Base-by-base conservation (phyloP, 2,888 invertebrate species). In the Elysia crispata region DNA sequence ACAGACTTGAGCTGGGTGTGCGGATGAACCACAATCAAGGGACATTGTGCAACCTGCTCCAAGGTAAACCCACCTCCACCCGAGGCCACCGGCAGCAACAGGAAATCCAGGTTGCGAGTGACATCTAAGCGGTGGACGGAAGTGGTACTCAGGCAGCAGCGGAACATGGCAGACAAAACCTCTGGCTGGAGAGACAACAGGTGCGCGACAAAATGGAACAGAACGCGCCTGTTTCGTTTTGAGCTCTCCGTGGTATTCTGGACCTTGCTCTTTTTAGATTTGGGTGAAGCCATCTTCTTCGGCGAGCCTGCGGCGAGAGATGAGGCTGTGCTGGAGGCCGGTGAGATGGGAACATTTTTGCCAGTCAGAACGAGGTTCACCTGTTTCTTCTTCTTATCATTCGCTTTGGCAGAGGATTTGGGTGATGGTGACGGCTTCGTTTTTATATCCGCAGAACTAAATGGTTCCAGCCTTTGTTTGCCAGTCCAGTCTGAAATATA, bases 1-100 rank as follows among this genome's bases (percentile, higher is more conserved):
- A 78, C 66, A 0, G 49, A 64, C 50, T 50, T 33, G 15, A 78
- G 78, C 6, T 41, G 20, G 0, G 6, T 13, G 30, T 41, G 50
- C 1, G 72, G 54, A 23, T 78, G 62, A 0, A 33, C 73, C 64
- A 78, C 18, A 23, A 78, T 54, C n/a, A 78, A 23, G 23, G 78
- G 78, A 23, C 78, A 78, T n/a, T 18, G 54, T 18, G 73, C 30
- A 15, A 78, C 50, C 33, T 78, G 64, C 0, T 72, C 31, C 41
- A 23, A 31, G 49, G 78, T 78, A 25, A 64, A 73, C 5, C 41
- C 41, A 3, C 41, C 41, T 3, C 41, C 41, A 41, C 41, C 41
- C 3, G 41, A 41, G 41, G 41, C 5, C 3, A 57, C 23, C 18
- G 25, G n/a, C 20, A 64, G 64, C 28, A 73, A 25, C n/a, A 78